Evolutionary conservation across 1,140 invertebrate genomes (phyloP).

Genomic region (Hirudo medicinalis): DNA sequence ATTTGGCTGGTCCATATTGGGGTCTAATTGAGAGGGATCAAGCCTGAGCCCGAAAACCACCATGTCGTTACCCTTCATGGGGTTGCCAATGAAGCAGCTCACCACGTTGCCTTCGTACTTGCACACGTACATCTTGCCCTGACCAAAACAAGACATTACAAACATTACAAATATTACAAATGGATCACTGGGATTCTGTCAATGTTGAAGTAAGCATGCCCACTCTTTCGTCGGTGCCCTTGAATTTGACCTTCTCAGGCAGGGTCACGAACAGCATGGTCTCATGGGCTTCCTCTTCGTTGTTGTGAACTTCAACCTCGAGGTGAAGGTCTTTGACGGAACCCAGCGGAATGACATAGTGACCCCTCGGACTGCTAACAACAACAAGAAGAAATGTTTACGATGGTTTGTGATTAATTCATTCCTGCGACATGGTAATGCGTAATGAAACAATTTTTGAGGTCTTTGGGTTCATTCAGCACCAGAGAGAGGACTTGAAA

Average conservation of each 20-base stretch:
- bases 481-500: too few relatives aligned
- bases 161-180: too few relatives aligned
- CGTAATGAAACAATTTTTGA: too few relatives aligned
- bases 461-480: too few relatives aligned
- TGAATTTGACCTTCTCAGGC: slow-evolving; percentile 62
- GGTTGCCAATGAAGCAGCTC: slow-evolving; percentile 72
- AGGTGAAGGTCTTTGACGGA: slow-evolving; percentile 62
- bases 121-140: slow-evolving; percentile 13
- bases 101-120: slow-evolving; percentile 38
- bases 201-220: too few relatives aligned
- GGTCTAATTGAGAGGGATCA: slow-evolving; percentile 21
- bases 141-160: not conserved
- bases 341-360: slow-evolving; percentile 51
- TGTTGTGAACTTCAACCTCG: slow-evolving; percentile 59
- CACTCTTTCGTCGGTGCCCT: slow-evolving; percentile 43
- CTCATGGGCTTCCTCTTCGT: slow-evolving; percentile 78
- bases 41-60: slow-evolving; percentile 27
- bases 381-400: too few relatives aligned
- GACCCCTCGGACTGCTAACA: slow-evolving; percentile 5
- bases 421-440: too few relatives aligned
- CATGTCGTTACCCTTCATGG: slow-evolving; percentile 51
- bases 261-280: slow-evolving; percentile 62
- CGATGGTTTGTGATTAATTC: too few relatives aligned
- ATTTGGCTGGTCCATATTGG: slow-evolving; percentile 21
- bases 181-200: too few relatives aligned